Evolutionary conservation across 2,113 vertebrate species (phyloP).

Genomic region (Tonatia bakeri): DNA sequence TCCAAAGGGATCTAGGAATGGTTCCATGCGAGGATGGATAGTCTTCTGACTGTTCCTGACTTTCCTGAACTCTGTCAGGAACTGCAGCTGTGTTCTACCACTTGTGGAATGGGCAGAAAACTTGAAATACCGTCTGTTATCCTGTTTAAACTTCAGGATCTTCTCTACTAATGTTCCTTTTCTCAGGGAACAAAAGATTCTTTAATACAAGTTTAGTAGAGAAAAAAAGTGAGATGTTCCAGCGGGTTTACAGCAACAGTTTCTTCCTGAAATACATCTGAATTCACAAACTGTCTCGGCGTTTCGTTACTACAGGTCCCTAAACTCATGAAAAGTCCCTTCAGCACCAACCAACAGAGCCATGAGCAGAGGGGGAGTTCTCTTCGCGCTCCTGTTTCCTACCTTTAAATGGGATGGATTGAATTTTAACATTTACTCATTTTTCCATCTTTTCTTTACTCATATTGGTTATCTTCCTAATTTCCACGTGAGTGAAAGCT

Average conservation of each 20-base stretch:
- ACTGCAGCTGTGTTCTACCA: constrained; percentile 46
- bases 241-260: neutral
- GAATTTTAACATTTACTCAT: neutral
- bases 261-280: constrained; percentile 19
- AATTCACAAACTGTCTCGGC: constrained; percentile 32
- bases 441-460: neutral
- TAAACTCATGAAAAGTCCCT: neutral
- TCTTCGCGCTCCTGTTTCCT: neutral
- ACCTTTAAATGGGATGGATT: neutral
- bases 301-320: constrained; percentile 13
- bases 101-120: constrained; percentile 56
- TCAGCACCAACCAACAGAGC: neutral
- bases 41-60: neutral
- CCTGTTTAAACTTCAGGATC: constrained; percentile 48
- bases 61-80: constrained; percentile 5
- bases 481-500: neutral
- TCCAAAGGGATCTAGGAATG: neutral
- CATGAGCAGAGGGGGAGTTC: neutral
- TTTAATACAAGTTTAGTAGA: constrained; percentile 32
- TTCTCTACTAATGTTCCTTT: constrained; percentile 54
- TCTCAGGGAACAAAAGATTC: constrained; percentile 28
- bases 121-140: constrained; percentile 64
- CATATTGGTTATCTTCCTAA: neutral
- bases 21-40: neutral
- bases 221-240: constrained; percentile 35